Percentiles rank a stretch among this genome's conserved stretches.
Conservation (phyloP, 2,113 vertebrate species). For the Pleuronectes platessa region DNA sequence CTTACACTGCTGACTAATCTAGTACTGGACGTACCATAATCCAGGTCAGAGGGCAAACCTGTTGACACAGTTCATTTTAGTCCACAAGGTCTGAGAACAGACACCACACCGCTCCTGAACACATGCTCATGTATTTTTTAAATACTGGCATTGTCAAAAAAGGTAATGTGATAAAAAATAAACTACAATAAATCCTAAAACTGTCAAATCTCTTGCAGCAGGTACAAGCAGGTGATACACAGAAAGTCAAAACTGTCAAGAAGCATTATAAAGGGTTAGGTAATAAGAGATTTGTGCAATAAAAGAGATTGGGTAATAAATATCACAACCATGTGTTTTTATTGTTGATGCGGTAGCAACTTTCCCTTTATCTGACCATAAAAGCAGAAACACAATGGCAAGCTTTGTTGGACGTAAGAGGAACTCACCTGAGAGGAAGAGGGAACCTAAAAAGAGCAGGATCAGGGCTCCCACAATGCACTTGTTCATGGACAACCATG, state of each 20-base stretch:
- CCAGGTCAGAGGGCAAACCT: conserved; percentile 75
- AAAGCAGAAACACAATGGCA: conserved; percentile 32
- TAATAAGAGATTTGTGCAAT: too few relatives aligned
- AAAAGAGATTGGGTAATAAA: neutral
- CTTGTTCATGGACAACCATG: conserved; percentile 81
- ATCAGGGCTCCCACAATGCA: conserved; percentile 85
- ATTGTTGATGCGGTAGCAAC: too few relatives aligned
- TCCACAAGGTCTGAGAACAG: conserved; percentile 48
- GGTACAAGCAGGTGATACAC: neutral
- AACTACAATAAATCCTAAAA: neutral
- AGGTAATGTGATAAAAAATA: neutral
- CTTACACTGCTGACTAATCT: conserved; percentile 64
- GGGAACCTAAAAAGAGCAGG: conserved; percentile 86
- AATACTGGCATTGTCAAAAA: conserved; percentile 13
- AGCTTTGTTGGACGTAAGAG: neutral
- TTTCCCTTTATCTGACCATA: neutral
- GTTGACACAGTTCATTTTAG: conserved; percentile 68
- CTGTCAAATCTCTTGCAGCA: neutral
- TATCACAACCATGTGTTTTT: neutral
- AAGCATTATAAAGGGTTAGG: neutral
- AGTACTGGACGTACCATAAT: conserved; percentile 70
- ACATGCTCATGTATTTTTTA: neutral
- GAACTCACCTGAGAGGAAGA: conserved; percentile 87
- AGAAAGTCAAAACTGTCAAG: neutral
- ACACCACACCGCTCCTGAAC: conserved; percentile 38